Evolutionary conservation across 2,113 vertebrate species (phyloP).

Genomic region (Microtus montanus): DNA sequence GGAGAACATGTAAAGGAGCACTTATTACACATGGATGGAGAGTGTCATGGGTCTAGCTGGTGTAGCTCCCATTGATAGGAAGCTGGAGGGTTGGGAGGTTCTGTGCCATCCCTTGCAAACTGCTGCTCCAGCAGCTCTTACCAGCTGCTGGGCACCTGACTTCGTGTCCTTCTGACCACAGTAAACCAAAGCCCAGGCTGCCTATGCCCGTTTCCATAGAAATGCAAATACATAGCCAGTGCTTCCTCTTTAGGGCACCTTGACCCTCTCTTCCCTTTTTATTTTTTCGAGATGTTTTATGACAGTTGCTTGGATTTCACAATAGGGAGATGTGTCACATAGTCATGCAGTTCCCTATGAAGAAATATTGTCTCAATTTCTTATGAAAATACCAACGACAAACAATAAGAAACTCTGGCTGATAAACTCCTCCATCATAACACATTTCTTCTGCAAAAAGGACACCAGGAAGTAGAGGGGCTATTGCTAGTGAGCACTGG

Average conservation of each 20-base stretch:
- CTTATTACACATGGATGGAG: neutral
- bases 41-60: neutral
- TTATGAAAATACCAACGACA: neutral
- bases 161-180: slow-evolving; percentile 68
- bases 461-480: neutral
- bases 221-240: slow-evolving; percentile 68
- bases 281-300: slow-evolving; percentile 60
- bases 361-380: slow-evolving; percentile 65
- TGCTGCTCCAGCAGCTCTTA: slow-evolving; percentile 63
- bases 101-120: slow-evolving; percentile 48
- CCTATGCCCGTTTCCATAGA: slow-evolving; percentile 75
- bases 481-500: neutral
- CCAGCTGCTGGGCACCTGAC: slow-evolving; percentile 76
- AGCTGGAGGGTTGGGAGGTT: neutral
- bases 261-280: slow-evolving; percentile 76
- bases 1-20: neutral
- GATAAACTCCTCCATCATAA: neutral
- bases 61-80: neutral
- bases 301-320: slow-evolving; percentile 76
- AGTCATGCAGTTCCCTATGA: slow-evolving; percentile 76
- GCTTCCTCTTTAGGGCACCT: slow-evolving; percentile 77
- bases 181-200: slow-evolving; percentile 54
- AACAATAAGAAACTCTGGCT: neutral
- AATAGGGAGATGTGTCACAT: slow-evolving; percentile 77
- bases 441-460: neutral